These are phyloP conservation scores for Temnothorax longispinosus DNA, from an alignment of 1,140 invertebrate genomes.

Conservation along the genomic window DNA sequence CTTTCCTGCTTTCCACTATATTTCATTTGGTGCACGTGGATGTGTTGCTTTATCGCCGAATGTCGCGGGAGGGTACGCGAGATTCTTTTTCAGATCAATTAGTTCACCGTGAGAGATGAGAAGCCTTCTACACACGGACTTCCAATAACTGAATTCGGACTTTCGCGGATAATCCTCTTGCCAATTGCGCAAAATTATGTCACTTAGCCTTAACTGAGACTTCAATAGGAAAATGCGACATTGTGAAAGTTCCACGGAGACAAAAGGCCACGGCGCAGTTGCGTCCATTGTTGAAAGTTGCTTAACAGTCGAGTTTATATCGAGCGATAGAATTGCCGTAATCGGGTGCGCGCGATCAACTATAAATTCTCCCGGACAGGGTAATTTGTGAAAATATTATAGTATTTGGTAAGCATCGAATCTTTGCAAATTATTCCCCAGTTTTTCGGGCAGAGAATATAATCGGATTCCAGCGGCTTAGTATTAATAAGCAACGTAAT, in stretches of 20 bases:
- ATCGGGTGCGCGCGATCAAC: slow-evolving; percentile 49
- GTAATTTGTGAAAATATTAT: slow-evolving; percentile 35
- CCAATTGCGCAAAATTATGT: slow-evolving; percentile 67
- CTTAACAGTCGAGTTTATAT: slow-evolving; percentile 49
- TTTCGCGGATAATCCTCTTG: slow-evolving; percentile 52
- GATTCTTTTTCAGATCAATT: slow-evolving; percentile 31
- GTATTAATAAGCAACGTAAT: slow-evolving; percentile 56
- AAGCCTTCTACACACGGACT: not conserved
- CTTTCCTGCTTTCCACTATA: not conserved
- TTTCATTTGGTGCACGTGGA: not conserved
- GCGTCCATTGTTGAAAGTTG: slow-evolving; percentile 51
- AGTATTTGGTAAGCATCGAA: not conserved
- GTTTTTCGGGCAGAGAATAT: not conserved
- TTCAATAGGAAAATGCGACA: slow-evolving; percentile 56
- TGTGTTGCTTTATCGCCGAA: not conserved
- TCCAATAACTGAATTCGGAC: slow-evolving; percentile 45
- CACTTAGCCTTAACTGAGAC: slow-evolving; percentile 55
- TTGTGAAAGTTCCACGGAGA: slow-evolving; percentile 54
- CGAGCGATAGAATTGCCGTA: slow-evolving; percentile 43
- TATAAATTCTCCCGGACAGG: slow-evolving; percentile 20
- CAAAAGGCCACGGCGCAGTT: slow-evolving; percentile 44
- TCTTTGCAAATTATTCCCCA: slow-evolving; percentile 38
- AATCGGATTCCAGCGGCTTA: slow-evolving; percentile 45
- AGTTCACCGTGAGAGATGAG: not conserved
- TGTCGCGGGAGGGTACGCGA: not conserved